Evolutionary conservation across 2,113 vertebrate species (phyloP).

Genomic region (Tinamus guttatus): DNA sequence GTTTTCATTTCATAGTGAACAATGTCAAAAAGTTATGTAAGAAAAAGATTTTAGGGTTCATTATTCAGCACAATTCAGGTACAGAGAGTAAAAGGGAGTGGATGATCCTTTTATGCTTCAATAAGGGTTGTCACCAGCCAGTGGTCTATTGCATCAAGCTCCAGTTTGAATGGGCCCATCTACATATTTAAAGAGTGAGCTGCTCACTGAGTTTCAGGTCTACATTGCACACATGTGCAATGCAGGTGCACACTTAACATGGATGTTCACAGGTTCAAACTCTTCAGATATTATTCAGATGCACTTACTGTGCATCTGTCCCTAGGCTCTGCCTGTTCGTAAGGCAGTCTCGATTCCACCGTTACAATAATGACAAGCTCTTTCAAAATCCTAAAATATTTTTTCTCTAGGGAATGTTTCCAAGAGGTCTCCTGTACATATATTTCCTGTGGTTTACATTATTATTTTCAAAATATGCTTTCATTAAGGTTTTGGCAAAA

Average conservation of each 20-base stretch:
- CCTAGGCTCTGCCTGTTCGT: neutral
- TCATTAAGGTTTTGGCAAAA: neutral
- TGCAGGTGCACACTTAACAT: neutral
- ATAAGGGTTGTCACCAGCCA: neutral
- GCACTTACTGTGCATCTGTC: neutral
- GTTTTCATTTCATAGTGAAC: neutral
- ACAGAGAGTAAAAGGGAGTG: neutral
- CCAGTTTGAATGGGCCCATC: neutral
- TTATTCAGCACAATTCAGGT: neutral
- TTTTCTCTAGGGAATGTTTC: neutral
- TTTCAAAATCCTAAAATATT: neutral
- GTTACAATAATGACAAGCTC: neutral
- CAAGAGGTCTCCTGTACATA: neutral
- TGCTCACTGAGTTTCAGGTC: neutral
- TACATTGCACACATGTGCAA: too few species aligned
- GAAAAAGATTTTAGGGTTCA: neutral
- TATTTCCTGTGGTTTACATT: neutral
- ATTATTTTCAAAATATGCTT: neutral
- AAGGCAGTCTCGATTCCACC: neutral
- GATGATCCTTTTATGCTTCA: neutral
- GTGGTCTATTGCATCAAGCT: fast-evolving
- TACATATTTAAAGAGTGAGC: neutral
- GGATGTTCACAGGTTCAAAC: neutral
- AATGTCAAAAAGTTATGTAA: neutral
- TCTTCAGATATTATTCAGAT: neutral